These are phyloP conservation scores for Drosophila novamexicana DNA, from an alignment of 1,140 invertebrate species.

Conservation along the genomic window DNA sequence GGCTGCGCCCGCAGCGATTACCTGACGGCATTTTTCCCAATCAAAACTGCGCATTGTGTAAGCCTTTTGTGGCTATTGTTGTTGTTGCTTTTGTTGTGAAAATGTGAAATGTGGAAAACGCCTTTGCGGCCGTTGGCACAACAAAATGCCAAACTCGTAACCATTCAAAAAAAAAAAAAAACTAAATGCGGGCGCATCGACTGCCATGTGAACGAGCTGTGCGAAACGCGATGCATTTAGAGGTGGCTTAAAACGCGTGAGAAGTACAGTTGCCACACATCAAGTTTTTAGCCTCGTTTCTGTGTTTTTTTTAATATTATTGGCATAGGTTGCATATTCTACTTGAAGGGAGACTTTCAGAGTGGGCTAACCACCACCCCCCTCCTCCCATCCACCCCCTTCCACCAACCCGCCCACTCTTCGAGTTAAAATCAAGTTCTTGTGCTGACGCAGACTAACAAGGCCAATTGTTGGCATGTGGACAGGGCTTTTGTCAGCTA, in stretches of 20 bases:
- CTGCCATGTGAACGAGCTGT: slow-evolving; percentile 43
- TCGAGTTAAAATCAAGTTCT: slow-evolving; percentile 35
- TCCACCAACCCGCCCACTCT: neutral
- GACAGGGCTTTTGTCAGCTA: slow-evolving; percentile 28
- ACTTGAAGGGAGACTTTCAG: slow-evolving; percentile 2
- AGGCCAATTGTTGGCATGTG: slow-evolving; percentile 55
- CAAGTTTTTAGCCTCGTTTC: slow-evolving; percentile 7
- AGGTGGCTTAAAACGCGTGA: slow-evolving; percentile 63
- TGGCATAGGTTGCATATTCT: slow-evolving; percentile 14
- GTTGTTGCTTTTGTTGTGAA: slow-evolving; percentile 23
- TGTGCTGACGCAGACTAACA: slow-evolving; percentile 22
- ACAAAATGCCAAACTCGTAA: slow-evolving; percentile 49
- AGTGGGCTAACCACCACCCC: slow-evolving; percentile 7
- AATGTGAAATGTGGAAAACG: slow-evolving; percentile 18
- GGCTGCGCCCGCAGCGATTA: slow-evolving; percentile 68
- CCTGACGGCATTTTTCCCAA: slow-evolving; percentile 66
- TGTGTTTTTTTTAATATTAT: neutral
- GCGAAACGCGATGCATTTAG: slow-evolving; percentile 37
- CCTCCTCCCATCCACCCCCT: too few species aligned
- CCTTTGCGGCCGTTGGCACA: slow-evolving; percentile 14
- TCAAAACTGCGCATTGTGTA: slow-evolving; percentile 69
- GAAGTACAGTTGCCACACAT: slow-evolving; percentile 44
- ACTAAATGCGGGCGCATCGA: slow-evolving; percentile 38
- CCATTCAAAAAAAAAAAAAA: slow-evolving; percentile 31
- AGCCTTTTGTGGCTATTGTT: slow-evolving; percentile 35